Evolutionary conservation across 2,797 vertebrate species (phyloP).

Genomic region (Sebastes wilsoni): DNA sequence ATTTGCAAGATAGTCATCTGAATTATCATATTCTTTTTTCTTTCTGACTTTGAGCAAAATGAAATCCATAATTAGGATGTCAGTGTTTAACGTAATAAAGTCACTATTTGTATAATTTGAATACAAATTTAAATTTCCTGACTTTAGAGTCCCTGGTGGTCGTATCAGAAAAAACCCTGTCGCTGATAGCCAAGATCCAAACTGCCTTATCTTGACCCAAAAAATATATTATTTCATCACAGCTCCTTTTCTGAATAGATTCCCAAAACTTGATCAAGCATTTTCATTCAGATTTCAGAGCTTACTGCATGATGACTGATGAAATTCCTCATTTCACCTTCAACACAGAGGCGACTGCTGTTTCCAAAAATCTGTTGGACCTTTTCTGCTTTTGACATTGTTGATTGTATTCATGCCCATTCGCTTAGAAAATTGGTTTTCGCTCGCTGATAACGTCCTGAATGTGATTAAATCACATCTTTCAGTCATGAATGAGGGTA

Average conservation of each 20-base stretch:
- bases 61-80: neutral
- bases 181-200: neutral
- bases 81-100: neutral
- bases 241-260: neutral
- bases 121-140: neutral
- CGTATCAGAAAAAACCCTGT: neutral
- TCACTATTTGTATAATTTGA: neutral
- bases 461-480: neutral
- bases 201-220: neutral
- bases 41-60: neutral
- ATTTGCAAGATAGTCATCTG: neutral
- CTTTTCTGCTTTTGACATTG: constrained; percentile 8
- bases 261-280: neutral
- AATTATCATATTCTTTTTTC: neutral
- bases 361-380: constrained; percentile 3
- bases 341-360: neutral
- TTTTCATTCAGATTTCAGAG: neutral
- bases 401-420: constrained; percentile 1
- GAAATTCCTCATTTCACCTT: constrained; percentile 4
- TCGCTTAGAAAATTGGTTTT: constrained; percentile 23
- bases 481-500: neutral
- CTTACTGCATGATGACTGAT: neutral
- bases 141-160: neutral
- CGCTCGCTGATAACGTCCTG: neutral
- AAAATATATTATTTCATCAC: neutral